Evolutionary conservation across 1,140 invertebrate genomes (phyloP).

Genomic region (Pteromalus puparum): DNA sequence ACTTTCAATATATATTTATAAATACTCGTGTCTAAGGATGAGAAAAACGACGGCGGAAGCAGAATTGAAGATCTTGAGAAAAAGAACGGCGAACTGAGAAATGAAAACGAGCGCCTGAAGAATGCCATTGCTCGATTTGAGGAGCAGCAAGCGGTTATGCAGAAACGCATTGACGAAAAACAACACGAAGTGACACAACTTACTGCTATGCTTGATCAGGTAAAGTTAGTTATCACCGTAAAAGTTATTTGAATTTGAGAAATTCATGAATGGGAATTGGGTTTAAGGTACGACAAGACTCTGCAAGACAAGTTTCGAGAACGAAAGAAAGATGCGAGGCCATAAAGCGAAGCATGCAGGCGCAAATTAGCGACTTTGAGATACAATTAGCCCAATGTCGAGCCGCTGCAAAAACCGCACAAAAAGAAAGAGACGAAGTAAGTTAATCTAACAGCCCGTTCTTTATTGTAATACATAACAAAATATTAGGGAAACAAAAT

Average conservation of each 20-base stretch:
- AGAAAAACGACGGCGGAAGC: constrained; percentile 68
- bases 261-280: constrained; percentile 10
- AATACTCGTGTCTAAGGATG: constrained; percentile 51
- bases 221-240: constrained; percentile 34
- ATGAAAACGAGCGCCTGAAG: constrained; percentile 69
- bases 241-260: neutral
- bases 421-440: constrained; percentile 82
- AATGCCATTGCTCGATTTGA: constrained; percentile 70
- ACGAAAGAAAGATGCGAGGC: constrained; percentile 82
- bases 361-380: constrained; percentile 80
- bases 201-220: constrained; percentile 80
- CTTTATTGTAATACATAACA: neutral
- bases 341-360: constrained; percentile 77
- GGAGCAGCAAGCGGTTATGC: constrained; percentile 63
- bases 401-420: constrained; percentile 78
- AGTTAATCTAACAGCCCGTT: neutral
- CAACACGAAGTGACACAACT: constrained; percentile 77
- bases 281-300: constrained; percentile 79
- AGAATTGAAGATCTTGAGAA: constrained; percentile 75
- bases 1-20: neutral
- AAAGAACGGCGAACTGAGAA: constrained; percentile 72
- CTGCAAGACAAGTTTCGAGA: constrained; percentile 81
- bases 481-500: neutral
- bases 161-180: constrained; percentile 70
- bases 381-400: constrained; percentile 79